phyloP scores from a whole-genome alignment of 23 tunicate species.

The Aplidium turbinatum region DNA sequence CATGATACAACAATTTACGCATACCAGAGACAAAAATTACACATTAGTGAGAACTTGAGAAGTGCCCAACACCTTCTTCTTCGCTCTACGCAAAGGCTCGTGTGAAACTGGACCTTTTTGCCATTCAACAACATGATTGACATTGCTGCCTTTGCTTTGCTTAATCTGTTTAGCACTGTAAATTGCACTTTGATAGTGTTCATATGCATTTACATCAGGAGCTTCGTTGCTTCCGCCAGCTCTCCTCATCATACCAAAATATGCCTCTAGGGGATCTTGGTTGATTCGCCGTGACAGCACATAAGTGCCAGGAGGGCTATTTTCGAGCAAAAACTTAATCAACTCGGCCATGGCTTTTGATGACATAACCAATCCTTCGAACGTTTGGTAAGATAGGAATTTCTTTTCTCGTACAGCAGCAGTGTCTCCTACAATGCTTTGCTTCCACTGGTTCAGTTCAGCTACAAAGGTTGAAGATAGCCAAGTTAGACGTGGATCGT shows the following conservation, averaged over 20 bases:
- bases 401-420: conserved; percentile 3
- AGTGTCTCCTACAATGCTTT: not conserved
- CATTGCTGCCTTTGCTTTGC: too few species aligned
- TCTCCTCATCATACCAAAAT: not conserved
- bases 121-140: too few species aligned
- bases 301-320: not conserved
- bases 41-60: too few species aligned
- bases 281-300: conserved; percentile 1
- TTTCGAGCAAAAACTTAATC: not conserved
- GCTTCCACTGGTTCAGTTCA: conserved; percentile 11
- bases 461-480: conserved; percentile 5
- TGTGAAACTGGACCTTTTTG: too few species aligned
- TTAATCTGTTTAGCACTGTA: not conserved
- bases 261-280: conserved; percentile 19
- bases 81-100: too few species aligned
- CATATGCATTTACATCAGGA: conserved; percentile 4
- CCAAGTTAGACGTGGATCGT: too few species aligned
- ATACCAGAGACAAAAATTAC: too few species aligned
- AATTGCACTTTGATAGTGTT: conserved; percentile 2
- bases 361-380: conserved; percentile 5
- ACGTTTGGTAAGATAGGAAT: conserved; percentile 2
- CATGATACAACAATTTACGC: too few species aligned
- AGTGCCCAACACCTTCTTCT: too few species aligned
- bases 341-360: not conserved
- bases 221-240: conserved; percentile 20